These are phyloP conservation scores for Ormyrus labotus DNA, from an alignment of 2,888 invertebrate species.

Conservation along the genomic window DNA sequence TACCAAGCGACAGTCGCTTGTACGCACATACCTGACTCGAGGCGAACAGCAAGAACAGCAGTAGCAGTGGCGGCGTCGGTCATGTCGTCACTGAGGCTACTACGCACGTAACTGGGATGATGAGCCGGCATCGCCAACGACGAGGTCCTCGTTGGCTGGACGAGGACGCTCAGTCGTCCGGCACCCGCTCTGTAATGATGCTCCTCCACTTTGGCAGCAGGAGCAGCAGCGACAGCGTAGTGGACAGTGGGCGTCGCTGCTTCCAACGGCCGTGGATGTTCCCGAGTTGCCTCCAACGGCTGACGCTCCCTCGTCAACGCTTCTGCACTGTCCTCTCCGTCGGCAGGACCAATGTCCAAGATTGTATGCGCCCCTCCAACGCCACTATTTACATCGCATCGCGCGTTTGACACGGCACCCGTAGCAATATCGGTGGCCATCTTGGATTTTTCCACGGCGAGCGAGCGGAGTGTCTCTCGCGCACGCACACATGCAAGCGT, in stretches of 20 bases:
- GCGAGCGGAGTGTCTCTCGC: no score
- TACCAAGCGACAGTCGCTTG: no score
- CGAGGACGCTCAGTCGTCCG: background rate
- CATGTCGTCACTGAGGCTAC: slow-evolving; percentile 19
- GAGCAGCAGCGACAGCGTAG: slow-evolving; percentile 9
- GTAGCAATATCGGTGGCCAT: slow-evolving; percentile 75
- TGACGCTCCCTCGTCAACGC: slow-evolving; percentile 43
- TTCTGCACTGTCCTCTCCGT: slow-evolving; percentile 28
- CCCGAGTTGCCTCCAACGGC: slow-evolving; percentile 45
- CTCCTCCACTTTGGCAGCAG: slow-evolving; percentile 12
- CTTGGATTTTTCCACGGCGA: slow-evolving; percentile 65
- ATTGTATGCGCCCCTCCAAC: slow-evolving; percentile 32
- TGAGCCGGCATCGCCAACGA: background rate
- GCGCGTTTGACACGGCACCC: slow-evolving; percentile 74
- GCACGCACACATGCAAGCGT: no score
- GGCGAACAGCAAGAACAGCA: background rate
- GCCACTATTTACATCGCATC: slow-evolving; percentile 73
- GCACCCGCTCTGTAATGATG: background rate
- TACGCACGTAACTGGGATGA: slow-evolving; percentile 11
- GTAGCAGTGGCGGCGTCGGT: slow-evolving; percentile 14
- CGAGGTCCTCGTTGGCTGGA: background rate
- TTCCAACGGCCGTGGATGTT: slow-evolving; percentile 47
- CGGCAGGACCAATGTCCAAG: background rate
- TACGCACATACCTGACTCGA: slow-evolving; percentile 22
- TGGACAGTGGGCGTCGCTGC: slow-evolving; percentile 37